phyloP scores from a whole-genome alignment of 2,888 invertebrate species.

The Slavum lentiscoides region DNA sequence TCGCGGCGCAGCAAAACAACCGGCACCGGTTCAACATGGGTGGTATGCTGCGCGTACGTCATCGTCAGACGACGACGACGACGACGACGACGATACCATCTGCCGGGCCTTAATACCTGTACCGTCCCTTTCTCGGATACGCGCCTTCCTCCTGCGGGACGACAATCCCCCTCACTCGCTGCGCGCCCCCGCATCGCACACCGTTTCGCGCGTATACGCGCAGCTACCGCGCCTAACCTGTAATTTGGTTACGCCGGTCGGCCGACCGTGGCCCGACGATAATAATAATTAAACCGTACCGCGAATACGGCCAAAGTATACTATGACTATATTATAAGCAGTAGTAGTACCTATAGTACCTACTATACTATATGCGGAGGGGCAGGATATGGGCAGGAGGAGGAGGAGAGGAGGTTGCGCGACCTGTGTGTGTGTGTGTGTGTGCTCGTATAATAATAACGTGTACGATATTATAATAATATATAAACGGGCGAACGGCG shows the following conservation, averaged over 20 bases:
- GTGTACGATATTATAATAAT: too few relatives aligned
- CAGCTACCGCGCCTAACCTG: background rate
- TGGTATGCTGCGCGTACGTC: constrained; percentile 39
- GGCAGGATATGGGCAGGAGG: background rate
- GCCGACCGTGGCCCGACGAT: constrained; percentile 50
- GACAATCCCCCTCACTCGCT: background rate
- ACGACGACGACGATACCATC: constrained; percentile 19
- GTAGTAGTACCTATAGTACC: background rate
- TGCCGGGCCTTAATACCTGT: background rate
- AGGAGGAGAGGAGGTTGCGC: background rate
- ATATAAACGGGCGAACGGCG: constrained; percentile 1
- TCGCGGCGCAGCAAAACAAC: constrained; percentile 38
- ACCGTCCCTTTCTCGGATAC: background rate
- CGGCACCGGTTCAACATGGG: constrained; percentile 51
- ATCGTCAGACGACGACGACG: constrained; percentile 32
- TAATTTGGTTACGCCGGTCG: constrained; percentile 27
- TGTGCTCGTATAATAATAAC: background rate
- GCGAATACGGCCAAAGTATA: constrained; percentile 24
- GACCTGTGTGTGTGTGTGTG: background rate
- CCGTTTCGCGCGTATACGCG: background rate
- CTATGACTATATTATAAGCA: background rate
- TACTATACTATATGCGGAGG: too few relatives aligned
- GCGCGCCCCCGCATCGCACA: background rate
- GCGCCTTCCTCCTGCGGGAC: background rate
- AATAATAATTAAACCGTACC: constrained; percentile 37